phyloP scores from a whole-genome alignment of 2,797 vertebrate species.

The Sciaenops ocellatus region DNA sequence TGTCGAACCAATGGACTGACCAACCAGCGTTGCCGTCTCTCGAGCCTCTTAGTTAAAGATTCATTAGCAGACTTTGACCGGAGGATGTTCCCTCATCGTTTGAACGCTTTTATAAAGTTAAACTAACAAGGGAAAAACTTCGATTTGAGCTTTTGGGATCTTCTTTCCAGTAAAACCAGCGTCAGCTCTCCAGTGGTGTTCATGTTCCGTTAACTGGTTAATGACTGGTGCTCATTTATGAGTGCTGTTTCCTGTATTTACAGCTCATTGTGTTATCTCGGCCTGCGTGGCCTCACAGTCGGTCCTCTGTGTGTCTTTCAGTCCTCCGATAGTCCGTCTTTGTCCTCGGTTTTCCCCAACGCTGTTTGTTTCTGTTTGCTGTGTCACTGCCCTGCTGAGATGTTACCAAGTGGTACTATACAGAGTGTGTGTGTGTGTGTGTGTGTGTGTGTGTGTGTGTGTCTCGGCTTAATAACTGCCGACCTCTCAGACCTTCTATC shows the following conservation, averaged over 20 bases:
- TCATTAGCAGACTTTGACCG: not conserved
- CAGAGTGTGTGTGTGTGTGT: conserved; percentile 14
- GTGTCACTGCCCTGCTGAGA: conserved; percentile 60
- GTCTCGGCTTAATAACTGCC: conserved; percentile 32
- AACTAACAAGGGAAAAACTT: not conserved
- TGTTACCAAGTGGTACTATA: conserved; percentile 59
- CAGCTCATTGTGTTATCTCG: not conserved
- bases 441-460: conserved; percentile 21
- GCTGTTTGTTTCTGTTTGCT: conserved; percentile 43
- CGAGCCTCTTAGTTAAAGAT: not conserved
- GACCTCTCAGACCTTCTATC: conserved; percentile 49
- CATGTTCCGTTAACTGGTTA: conserved; percentile 6
- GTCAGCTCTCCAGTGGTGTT: not conserved
- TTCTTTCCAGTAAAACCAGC: not conserved
- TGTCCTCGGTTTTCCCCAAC: conserved; percentile 39
- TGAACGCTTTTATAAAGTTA: not conserved
- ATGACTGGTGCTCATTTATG: not conserved
- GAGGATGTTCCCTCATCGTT: not conserved
- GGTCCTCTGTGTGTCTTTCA: conserved; percentile 26
- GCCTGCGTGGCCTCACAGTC: conserved; percentile 24
- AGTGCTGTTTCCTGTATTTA: conserved; percentile 14
- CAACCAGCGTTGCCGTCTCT: too few species aligned
- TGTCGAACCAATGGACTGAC: too few species aligned
- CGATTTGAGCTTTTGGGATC: not conserved
- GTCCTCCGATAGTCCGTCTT: conserved; percentile 46